phyloP scores from a whole-genome alignment of 2,888 invertebrate species.

The Bombylius major region DNA sequence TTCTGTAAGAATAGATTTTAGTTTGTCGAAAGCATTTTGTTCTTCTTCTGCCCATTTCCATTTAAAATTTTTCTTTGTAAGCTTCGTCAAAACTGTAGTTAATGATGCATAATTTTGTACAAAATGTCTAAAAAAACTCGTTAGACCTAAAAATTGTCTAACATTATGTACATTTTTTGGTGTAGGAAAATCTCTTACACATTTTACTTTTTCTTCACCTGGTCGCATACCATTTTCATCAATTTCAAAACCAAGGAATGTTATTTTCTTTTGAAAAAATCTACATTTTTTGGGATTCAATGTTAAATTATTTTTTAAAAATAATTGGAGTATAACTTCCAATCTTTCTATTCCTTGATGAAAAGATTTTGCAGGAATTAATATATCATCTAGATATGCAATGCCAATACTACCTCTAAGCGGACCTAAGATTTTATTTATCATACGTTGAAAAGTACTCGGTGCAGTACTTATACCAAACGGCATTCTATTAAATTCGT shows the following conservation, averaged over 20 bases:
- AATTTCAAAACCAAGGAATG: conserved; percentile 15
- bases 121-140: conserved; percentile 20
- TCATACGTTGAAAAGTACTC: conserved; percentile 21
- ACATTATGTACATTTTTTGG: conserved; percentile 17
- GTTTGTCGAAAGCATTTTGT: conserved; percentile 8
- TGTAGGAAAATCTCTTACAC: conserved; percentile 13
- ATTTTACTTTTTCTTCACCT: conserved; percentile 16
- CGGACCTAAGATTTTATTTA: conserved; percentile 8
- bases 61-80: conserved; percentile 1
- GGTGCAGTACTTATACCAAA: conserved; percentile 26
- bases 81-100: conserved; percentile 14
- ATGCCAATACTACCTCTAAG: conserved; percentile 7
- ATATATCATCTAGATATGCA: conserved; percentile 19
- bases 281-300: conserved; percentile 11
- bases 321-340: background rate
- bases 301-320: conserved; percentile 3
- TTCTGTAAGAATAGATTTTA: conserved; percentile 8
- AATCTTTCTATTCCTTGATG: conserved; percentile 10
- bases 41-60: conserved; percentile 8
- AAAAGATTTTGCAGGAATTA: conserved; percentile 15
- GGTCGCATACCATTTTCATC: conserved; percentile 16
- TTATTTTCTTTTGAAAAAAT: conserved; percentile 12
- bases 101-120: conserved; percentile 15
- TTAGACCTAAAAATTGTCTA: conserved; percentile 20
- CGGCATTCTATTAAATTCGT: conserved; percentile 21